Base-by-base conservation (phyloP, 2,797 vertebrate species). In the Sebastes oblongus region DNA sequence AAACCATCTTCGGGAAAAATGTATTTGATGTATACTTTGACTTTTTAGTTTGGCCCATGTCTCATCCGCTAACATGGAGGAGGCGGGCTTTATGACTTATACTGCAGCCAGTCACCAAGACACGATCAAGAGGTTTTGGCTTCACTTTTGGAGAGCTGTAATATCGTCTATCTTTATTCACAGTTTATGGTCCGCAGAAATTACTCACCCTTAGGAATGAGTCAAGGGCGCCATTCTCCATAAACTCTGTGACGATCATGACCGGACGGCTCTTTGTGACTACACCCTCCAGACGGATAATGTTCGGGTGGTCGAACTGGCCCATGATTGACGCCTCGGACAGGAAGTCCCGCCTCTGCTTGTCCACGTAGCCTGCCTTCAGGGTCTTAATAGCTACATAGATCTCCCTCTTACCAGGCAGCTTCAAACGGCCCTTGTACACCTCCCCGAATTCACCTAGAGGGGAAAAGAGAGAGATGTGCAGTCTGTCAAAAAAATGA, bases 241-340 rank as follows among this genome's bases (percentile, higher is more conserved):
- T 99, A 87, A 99, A 99, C 94, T 99, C 98, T 0, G 98, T 99
- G 89, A 99, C 97, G 55, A 99, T 99, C 98, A 99, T 99, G 86
- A 99, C 98, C 0, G 98, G 98, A 0, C 98, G 96, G 76, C 98
- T 99, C 90, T 99, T 99, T 88, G 98, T 99, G 85, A 99, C 98
- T 8, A 99, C 98, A 0, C 98, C 98, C 82, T 99, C 98, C 60
- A 99, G 94, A 1, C 97, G 97, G 52, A 99, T 99, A 72, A 99
- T 98, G 87, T 99, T 99, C 50, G 98, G 98, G 87, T 99, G 98
- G 91, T 99, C 98, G 0, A 99, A 99, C 93, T 99, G 98, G 8
- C 98, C 98, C 98, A 99, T 99, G 93, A 99, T 99, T 77, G 98
- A 99, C 0, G 98, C 98, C 91, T 99, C 98, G 0, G 98, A 97